Percentiles rank a stretch among this genome's conserved stretches.
These are phyloP conservation scores for Cossypha dichroa DNA, from an alignment of 2,797 vertebrate species.

Conservation along the genomic window DNA sequence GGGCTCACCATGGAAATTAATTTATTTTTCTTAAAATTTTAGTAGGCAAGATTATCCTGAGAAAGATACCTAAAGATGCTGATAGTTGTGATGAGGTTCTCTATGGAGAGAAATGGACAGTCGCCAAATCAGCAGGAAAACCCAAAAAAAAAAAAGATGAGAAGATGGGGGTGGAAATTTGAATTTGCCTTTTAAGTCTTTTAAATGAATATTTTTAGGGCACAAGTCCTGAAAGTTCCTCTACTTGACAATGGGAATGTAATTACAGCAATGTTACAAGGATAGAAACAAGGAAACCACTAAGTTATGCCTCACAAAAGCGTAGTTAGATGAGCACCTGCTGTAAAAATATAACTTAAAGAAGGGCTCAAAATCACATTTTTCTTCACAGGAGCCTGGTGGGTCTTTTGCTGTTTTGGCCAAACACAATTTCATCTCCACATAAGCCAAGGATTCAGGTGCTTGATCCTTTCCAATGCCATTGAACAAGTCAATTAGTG, in stretches of 20 bases:
- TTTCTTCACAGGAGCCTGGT: neutral
- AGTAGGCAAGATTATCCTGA: neutral
- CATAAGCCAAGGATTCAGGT: neutral
- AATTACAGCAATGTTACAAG: neutral
- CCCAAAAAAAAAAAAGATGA: neutral
- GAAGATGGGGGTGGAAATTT: too few species aligned
- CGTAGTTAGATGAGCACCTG: neutral
- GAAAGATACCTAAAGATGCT: neutral
- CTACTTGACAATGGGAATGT: neutral
- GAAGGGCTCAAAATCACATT: neutral
- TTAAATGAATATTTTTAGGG: neutral
- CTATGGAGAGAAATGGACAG: neutral
- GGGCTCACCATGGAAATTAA: neutral
- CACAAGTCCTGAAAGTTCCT: neutral
- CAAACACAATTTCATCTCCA: neutral
- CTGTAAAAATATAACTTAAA: neutral
- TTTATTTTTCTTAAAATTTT: neutral
- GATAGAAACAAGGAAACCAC: neutral
- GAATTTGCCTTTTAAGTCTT: neutral
- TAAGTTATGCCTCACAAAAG: neutral
- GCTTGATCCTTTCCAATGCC: neutral
- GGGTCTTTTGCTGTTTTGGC: neutral
- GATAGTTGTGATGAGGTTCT: neutral
- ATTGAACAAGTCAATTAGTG: neutral
- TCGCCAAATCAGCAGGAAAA: neutral